Conservation (phyloP, 2,888 invertebrate species). For the Thyatira batis region DNA sequence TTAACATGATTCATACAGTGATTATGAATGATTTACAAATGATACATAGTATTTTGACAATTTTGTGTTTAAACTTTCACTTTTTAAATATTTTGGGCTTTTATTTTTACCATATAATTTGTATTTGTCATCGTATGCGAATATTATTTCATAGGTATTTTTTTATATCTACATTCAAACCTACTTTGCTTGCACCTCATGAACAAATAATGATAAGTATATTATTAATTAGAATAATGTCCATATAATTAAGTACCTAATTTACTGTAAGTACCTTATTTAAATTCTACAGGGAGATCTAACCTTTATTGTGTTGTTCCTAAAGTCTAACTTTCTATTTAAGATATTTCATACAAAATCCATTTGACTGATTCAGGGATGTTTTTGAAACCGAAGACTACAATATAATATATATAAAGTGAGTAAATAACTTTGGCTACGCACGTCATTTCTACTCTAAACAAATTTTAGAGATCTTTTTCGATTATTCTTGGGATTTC, state of each 20-base stretch:
- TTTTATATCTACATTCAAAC: background rate
- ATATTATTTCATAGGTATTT: too few relatives aligned
- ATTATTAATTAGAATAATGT: slow-evolving; percentile 5
- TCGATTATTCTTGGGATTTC: too few relatives aligned
- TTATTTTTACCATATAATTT: too few relatives aligned
- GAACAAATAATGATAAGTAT: slow-evolving; percentile 23
- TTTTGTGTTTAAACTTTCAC: too few relatives aligned
- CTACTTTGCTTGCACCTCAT: background rate
- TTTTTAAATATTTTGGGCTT: too few relatives aligned
- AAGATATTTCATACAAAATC: slow-evolving; percentile 27
- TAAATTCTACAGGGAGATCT: slow-evolving; percentile 22
- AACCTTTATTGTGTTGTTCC: slow-evolving; percentile 24
- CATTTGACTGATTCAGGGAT: slow-evolving; percentile 47
- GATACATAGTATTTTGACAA: too few relatives aligned
- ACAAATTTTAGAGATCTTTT: too few relatives aligned
- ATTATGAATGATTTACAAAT: too few relatives aligned
- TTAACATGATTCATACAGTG: too few relatives aligned
- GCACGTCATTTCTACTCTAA: too few relatives aligned
- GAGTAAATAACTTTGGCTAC: slow-evolving; percentile 17
- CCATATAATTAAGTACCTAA: slow-evolving; percentile 8
- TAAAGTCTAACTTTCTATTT: slow-evolving; percentile 13
- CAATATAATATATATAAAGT: background rate
- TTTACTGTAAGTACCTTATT: background rate
- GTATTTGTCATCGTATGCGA: too few relatives aligned
- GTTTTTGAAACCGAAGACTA: background rate